Evolutionary conservation across 2,888 invertebrate genomes (phyloP).

Genomic region (Magallana nippona): DNA sequence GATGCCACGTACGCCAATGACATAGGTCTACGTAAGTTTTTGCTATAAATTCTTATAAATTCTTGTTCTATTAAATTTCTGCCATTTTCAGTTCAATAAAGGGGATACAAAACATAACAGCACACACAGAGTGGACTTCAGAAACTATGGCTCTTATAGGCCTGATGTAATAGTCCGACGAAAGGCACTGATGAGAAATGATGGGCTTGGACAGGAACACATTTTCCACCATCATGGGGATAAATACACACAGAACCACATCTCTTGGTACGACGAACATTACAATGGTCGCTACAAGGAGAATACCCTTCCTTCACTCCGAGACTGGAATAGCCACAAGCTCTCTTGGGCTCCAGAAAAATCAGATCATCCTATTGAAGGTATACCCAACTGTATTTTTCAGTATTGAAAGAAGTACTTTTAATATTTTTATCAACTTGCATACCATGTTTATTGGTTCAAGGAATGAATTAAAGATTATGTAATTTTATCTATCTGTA

Average conservation of each 20-base stretch:
- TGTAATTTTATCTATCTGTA: constrained; percentile 46
- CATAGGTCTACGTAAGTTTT: too few relatives aligned
- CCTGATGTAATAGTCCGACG: constrained; percentile 75
- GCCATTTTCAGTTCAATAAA: constrained; percentile 69
- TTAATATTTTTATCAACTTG: too few relatives aligned
- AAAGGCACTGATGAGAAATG: constrained; percentile 71
- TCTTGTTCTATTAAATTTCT: too few relatives aligned
- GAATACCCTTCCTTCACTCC: constrained; percentile 67
- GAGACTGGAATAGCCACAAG: constrained; percentile 75
- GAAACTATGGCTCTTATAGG: constrained; percentile 64
- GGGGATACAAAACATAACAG: constrained; percentile 72
- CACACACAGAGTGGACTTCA: constrained; percentile 76
- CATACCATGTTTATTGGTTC: too few relatives aligned
- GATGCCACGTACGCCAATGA: too few relatives aligned
- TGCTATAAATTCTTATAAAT: too few relatives aligned
- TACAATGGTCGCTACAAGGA: constrained; percentile 75
- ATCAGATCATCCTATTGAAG: constrained; percentile 77
- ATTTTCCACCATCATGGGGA: constrained; percentile 78
- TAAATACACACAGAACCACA: constrained; percentile 75
- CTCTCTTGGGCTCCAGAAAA: constrained; percentile 78
- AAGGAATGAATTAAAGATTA: too few relatives aligned
- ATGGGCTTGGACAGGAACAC: constrained; percentile 73
- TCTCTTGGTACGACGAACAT: constrained; percentile 79
- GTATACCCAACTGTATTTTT: constrained; percentile 54
- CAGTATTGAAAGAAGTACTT: too few relatives aligned